phyloP scores from a whole-genome alignment of 2,888 invertebrate species.

The Syrista parreyssii region DNA sequence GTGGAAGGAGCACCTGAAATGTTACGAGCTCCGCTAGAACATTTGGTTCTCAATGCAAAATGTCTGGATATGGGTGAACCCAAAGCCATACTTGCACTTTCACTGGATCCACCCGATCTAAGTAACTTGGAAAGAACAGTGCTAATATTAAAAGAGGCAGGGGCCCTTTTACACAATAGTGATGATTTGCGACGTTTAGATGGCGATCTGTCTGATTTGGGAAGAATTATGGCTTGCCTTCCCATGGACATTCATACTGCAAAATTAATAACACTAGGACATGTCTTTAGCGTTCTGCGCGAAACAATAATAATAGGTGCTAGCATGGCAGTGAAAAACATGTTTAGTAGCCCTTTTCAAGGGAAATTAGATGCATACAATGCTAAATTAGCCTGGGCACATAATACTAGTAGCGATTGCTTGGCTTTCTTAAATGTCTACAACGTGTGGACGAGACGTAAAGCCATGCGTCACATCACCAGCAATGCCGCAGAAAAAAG shows the following conservation, averaged over 20 bases:
- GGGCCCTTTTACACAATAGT: conserved; percentile 76
- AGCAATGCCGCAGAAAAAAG: conserved; percentile 66
- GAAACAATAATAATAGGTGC: conserved; percentile 91
- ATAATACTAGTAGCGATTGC: conserved; percentile 86
- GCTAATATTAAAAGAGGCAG: conserved; percentile 87
- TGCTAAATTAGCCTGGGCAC: conserved; percentile 84
- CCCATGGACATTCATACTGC: conserved; percentile 86
- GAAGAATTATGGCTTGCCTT: conserved; percentile 82
- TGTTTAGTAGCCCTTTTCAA: conserved; percentile 82
- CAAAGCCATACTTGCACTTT: conserved; percentile 83
- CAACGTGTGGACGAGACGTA: conserved; percentile 79
- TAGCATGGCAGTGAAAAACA: conserved; percentile 82
- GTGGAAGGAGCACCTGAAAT: conserved; percentile 80
- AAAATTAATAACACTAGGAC: conserved; percentile 87
- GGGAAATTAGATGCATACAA: conserved; percentile 78
- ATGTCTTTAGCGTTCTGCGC: conserved; percentile 85
- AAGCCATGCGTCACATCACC: conserved; percentile 71
- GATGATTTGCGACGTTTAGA: conserved; percentile 73
- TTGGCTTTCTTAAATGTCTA: conserved; percentile 86
- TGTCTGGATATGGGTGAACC: conserved; percentile 83
- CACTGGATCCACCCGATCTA: conserved; percentile 88
- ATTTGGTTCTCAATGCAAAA: conserved; percentile 84
- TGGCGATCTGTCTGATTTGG: conserved; percentile 90
- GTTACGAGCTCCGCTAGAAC: conserved; percentile 82
- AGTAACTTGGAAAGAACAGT: conserved; percentile 84